Conservation (phyloP, 2,888 invertebrate species). For the Gastrophysa polygoni region DNA sequence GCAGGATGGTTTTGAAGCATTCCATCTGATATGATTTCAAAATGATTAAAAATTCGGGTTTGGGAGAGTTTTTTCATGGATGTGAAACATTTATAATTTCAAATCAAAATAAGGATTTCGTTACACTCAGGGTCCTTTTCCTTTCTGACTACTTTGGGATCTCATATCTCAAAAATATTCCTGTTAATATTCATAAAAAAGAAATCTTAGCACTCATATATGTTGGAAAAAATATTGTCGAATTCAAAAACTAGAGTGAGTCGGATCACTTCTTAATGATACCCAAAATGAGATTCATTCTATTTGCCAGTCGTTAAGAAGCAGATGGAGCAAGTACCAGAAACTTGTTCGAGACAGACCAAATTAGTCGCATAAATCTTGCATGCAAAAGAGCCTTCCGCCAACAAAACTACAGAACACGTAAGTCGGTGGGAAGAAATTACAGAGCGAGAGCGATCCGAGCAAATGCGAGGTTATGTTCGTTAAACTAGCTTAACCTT, state of each 20-base stretch:
- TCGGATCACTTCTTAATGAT: not conserved
- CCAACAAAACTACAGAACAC: not conserved
- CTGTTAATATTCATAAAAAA: too few species aligned
- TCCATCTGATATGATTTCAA: too few species aligned
- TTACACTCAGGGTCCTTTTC: too few species aligned
- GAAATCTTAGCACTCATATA: too few species aligned
- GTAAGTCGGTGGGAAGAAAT: conserved; percentile 22
- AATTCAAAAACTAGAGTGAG: not conserved
- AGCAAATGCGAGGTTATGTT: conserved; percentile 32
- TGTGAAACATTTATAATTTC: too few species aligned
- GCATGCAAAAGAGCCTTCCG: not conserved
- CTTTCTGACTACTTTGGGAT: too few species aligned
- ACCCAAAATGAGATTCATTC: not conserved
- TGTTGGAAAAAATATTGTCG: too few species aligned
- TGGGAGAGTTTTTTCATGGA: too few species aligned
- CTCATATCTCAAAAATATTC: too few species aligned
- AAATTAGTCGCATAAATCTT: conserved; percentile 5
- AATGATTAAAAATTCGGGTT: too few species aligned
- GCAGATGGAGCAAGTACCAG: not conserved
- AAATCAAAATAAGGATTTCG: too few species aligned
- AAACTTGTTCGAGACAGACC: not conserved
- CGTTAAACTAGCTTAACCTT: conserved; percentile 27
- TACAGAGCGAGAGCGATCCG: conserved; percentile 14
- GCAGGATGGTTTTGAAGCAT: too few species aligned
- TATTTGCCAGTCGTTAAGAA: not conserved